A percentile compares a stretch with the other conserved stretches of the same genome.
These are phyloP conservation scores for Poecilia velifera DNA, from an alignment of 2,797 vertebrate species.

Conservation along the genomic window DNA sequence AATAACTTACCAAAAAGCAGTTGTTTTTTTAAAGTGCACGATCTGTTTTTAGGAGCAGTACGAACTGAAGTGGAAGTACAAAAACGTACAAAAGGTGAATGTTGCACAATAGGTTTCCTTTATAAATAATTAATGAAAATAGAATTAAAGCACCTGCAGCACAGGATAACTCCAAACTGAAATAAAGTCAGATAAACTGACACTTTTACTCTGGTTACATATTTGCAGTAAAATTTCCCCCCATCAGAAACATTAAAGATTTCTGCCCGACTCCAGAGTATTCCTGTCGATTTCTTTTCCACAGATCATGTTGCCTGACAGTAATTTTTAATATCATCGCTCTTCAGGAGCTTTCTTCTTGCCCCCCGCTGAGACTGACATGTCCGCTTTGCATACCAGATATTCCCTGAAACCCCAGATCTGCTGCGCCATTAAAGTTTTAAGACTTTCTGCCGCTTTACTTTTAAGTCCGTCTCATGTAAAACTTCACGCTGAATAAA, in stretches of 20 bases:
- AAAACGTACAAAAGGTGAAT: no score
- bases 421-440: constrained; percentile 6
- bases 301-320: neutral
- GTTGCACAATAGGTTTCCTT: no score
- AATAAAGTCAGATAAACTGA: neutral
- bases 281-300: neutral
- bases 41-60: no score
- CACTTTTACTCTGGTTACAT: neutral
- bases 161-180: neutral
- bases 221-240: neutral
- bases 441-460: neutral
- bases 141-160: neutral
- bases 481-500: neutral
- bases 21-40: no score
- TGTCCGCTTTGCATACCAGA: constrained; percentile 12
- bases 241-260: no score
- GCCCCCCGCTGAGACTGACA: constrained; percentile 3
- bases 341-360: constrained; percentile 1
- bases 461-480: constrained; percentile 13
- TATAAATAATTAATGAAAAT: neutral
- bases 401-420: constrained; percentile 11
- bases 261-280: neutral
- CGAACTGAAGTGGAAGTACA: neutral
- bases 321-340: constrained; percentile 7
- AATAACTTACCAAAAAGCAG: no score